Evolutionary conservation across 1,140 invertebrate species (phyloP).

Genomic region (Apis florea): DNA sequence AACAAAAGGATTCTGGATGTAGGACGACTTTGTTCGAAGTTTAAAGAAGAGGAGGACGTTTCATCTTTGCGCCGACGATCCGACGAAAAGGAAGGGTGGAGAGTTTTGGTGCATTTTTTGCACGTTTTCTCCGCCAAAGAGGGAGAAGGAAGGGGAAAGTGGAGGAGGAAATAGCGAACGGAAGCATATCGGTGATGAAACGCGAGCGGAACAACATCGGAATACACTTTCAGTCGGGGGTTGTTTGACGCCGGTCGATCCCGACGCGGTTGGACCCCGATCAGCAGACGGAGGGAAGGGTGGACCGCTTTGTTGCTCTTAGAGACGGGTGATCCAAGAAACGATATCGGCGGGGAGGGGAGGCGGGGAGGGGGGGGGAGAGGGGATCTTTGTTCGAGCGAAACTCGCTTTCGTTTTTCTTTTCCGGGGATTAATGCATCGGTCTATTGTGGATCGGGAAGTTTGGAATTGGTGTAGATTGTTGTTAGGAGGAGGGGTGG

Average conservation of each 20-base stretch:
- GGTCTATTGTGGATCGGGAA: background rate
- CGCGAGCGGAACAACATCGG: background rate
- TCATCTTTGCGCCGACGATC: slow-evolving; percentile 46
- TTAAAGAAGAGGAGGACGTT: slow-evolving; percentile 46
- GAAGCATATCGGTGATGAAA: slow-evolving; percentile 31
- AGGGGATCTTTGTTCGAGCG: background rate
- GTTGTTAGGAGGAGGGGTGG: background rate
- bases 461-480: background rate
- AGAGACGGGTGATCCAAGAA: slow-evolving; percentile 7
- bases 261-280: slow-evolving; percentile 21
- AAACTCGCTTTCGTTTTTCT: background rate
- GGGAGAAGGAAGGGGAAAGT: background rate
- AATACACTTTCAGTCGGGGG: slow-evolving; percentile 10
- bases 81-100: background rate
- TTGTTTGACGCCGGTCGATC: slow-evolving; percentile 8
- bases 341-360: background rate
- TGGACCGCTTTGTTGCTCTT: background rate
- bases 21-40: slow-evolving; percentile 39
- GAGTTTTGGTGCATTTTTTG: slow-evolving; percentile 49
- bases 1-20: slow-evolving; percentile 48
- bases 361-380: background rate
- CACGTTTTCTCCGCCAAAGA: background rate
- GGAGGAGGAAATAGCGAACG: slow-evolving; percentile 11
- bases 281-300: slow-evolving; percentile 24
- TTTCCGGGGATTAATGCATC: background rate